Evolutionary conservation across 2,113 vertebrate genomes (phyloP).

Genomic region (Percopsis transmontana): DNA sequence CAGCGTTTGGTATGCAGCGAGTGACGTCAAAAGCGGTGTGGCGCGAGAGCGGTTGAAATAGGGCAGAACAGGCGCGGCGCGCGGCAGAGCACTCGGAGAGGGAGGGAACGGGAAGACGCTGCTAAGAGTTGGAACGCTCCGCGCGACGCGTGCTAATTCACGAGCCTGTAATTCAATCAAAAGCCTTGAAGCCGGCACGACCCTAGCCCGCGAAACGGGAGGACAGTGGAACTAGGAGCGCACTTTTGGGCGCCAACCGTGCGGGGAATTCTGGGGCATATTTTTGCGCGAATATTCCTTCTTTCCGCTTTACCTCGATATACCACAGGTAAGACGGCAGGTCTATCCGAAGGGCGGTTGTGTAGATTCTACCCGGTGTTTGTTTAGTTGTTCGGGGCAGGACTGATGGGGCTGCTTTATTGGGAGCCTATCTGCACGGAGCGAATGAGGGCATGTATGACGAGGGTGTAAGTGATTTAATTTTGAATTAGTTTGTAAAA

Average conservation of each 20-base stretch:
- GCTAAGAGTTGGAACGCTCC: slow-evolving; percentile 61
- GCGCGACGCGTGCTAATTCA: slow-evolving; percentile 29
- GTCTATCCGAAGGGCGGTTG: background rate
- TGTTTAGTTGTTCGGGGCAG: slow-evolving; percentile 41
- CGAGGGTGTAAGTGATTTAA: slow-evolving; percentile 21
- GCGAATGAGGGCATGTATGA: slow-evolving; percentile 16
- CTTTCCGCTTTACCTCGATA: slow-evolving; percentile 51
- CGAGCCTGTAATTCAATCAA: slow-evolving; percentile 25
- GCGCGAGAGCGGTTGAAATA: slow-evolving; percentile 85
- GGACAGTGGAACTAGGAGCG: slow-evolving; percentile 55
- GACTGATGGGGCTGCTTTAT: slow-evolving; percentile 1
- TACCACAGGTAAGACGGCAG: slow-evolving; percentile 69
- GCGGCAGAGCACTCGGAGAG: slow-evolving; percentile 58
- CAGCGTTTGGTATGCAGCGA: slow-evolving; percentile 61
- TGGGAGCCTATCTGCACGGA: background rate
- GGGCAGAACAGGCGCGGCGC: slow-evolving; percentile 78
- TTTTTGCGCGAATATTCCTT: slow-evolving; percentile 34
- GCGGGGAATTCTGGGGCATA: slow-evolving; percentile 43
- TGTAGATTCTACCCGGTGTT: background rate
- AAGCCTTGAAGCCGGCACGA: slow-evolving; percentile 11
- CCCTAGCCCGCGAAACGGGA: slow-evolving; percentile 7
- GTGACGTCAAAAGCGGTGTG: slow-evolving; percentile 86
- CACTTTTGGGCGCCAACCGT: slow-evolving; percentile 52
- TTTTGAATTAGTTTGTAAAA: slow-evolving; percentile 46
- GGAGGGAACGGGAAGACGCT: slow-evolving; percentile 55